Evolutionary conservation across 2,797 vertebrate genomes (phyloP).

Genomic region (Argyrosomus regius): DNA sequence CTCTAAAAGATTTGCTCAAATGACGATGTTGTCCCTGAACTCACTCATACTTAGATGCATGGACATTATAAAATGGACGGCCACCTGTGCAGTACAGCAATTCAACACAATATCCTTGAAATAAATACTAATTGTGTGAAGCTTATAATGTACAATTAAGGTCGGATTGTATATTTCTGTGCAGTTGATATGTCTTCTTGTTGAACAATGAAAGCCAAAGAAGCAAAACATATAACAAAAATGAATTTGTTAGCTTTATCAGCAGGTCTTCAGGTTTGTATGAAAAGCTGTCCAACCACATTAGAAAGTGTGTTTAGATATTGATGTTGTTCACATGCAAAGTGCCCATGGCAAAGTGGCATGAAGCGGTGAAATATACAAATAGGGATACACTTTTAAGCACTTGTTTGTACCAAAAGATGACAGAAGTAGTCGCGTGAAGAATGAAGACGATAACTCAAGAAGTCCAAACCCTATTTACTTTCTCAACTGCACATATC

Average conservation of each 20-base stretch:
- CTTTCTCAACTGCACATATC: neutral
- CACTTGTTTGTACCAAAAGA: neutral
- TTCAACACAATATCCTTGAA: neutral
- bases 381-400: neutral
- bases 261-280: neutral
- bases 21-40: constrained; percentile 11
- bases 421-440: neutral
- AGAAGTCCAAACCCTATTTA: neutral
- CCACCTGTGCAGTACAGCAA: neutral
- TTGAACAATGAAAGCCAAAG: neutral
- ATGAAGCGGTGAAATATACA: neutral
- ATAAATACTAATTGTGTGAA: neutral
- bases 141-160: neutral
- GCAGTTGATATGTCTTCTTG: neutral
- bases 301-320: neutral
- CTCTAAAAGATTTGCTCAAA: constrained; percentile 25
- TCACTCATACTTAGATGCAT: neutral
- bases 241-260: neutral
- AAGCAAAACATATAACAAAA: neutral
- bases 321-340: neutral
- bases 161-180: neutral
- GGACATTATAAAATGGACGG: neutral
- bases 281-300: neutral
- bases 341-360: neutral
- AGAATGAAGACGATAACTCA: neutral